Percentiles rank a stretch among this genome's conserved stretches.
phyloP scores from a whole-genome alignment of 2,888 invertebrate species.

The Orthonychiurus folsomi region DNA sequence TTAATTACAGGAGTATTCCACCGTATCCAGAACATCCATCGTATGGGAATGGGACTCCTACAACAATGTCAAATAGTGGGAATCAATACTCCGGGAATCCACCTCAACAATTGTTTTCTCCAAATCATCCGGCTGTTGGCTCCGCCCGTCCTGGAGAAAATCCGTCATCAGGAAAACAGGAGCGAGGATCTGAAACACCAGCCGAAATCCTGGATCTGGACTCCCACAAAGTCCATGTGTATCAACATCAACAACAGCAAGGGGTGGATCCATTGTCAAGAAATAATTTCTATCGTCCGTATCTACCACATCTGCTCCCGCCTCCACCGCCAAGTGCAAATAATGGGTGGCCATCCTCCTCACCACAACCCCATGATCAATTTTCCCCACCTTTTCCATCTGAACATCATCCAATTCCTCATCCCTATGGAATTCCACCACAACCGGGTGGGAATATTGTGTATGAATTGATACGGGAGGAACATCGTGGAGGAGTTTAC shows the following conservation, averaged over 20 bases:
- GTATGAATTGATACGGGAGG: background rate
- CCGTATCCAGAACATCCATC: background rate
- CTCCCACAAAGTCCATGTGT: slow-evolving; percentile 73
- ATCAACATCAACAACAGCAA: slow-evolving; percentile 40
- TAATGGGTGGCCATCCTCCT: slow-evolving; percentile 12
- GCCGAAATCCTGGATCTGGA: slow-evolving; percentile 78
- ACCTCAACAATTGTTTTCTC: background rate
- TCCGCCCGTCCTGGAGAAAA: slow-evolving; percentile 19
- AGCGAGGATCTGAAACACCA: slow-evolving; percentile 48
- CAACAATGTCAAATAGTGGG: background rate
- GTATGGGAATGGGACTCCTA: background rate
- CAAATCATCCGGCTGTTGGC: slow-evolving; percentile 10
- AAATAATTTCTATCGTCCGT: slow-evolving; percentile 35
- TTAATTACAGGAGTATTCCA: background rate
- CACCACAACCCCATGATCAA: slow-evolving; percentile 12
- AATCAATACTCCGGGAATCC: background rate
- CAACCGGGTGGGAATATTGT: slow-evolving; percentile 7
- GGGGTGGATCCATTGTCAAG: slow-evolving; percentile 15
- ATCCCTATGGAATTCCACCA: slow-evolving; percentile 14
- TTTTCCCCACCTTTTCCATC: slow-evolving; percentile 15
- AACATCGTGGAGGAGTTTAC: slow-evolving; percentile 11
- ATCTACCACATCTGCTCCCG: slow-evolving; percentile 28
- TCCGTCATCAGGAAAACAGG: slow-evolving; percentile 12
- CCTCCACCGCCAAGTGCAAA: slow-evolving; percentile 31
- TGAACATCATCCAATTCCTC: slow-evolving; percentile 12